Percentiles rank a stretch among this genome's conserved stretches.
These are phyloP conservation scores for Pandemis heparana DNA, from an alignment of 2,888 invertebrate genomes.

Conservation along the genomic window DNA sequence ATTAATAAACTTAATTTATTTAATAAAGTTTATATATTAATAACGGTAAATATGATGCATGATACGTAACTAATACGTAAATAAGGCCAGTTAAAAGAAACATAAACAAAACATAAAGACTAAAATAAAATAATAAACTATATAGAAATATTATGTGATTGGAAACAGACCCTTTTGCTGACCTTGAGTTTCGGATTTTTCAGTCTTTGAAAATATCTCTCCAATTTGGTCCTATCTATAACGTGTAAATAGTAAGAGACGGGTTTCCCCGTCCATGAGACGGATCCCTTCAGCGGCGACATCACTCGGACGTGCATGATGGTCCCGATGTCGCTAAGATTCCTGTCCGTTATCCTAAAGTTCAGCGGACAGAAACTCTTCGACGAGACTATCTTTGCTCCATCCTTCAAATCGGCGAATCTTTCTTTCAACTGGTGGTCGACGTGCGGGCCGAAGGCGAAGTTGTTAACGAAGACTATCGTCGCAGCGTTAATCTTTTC, in stretches of 20 bases:
- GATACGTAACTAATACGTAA: background rate
- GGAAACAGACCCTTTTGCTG: slow-evolving; percentile 85
- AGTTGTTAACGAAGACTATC: slow-evolving; percentile 99
- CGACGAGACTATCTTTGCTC: slow-evolving; percentile 98
- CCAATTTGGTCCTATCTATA: slow-evolving; percentile 98
- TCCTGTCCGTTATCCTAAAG: slow-evolving; percentile 98
- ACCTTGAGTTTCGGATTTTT: slow-evolving; percentile 94
- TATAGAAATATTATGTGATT: slow-evolving; percentile 64
- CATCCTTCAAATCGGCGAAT: slow-evolving; percentile 98
- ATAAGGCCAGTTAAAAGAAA: background rate
- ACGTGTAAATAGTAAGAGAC: slow-evolving; percentile 99
- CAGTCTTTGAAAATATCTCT: slow-evolving; percentile 97
- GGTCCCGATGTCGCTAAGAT: slow-evolving; percentile 98
- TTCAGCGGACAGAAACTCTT: slow-evolving; percentile 99
- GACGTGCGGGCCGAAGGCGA: slow-evolving; percentile 98
- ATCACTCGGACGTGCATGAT: slow-evolving; percentile 99
- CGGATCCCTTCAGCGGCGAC: slow-evolving; percentile 97
- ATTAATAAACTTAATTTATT: slow-evolving; percentile 20
- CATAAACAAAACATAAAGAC: slow-evolving; percentile 18
- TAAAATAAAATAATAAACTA: slow-evolving; percentile 47
- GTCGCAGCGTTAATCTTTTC: slow-evolving; percentile 97
- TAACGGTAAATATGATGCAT: slow-evolving; percentile 1
- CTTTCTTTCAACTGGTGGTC: slow-evolving; percentile 98
- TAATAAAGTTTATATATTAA: slow-evolving; percentile 13
- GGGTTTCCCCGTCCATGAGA: slow-evolving; percentile 99